These are phyloP conservation scores for Brienomyrus longianalis DNA, from an alignment of 2,113 vertebrate genomes.

Conservation along the genomic window DNA sequence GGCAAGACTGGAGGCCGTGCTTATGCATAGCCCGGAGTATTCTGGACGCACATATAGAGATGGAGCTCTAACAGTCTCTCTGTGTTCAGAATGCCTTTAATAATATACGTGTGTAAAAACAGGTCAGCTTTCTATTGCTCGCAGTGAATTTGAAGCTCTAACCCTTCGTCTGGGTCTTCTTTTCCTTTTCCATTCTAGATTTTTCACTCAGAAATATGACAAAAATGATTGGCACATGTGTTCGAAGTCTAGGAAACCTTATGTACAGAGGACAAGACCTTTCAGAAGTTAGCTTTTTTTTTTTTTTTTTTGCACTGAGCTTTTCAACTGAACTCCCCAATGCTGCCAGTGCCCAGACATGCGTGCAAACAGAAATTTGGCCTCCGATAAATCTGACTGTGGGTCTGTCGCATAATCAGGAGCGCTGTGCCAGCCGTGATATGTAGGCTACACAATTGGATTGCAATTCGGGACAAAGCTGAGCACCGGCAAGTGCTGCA, in stretches of 20 bases:
- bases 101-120: not conserved
- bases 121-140: not conserved
- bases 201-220: not conserved
- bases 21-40: constrained; percentile 36
- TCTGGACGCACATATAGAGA: not conserved
- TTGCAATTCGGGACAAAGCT: not conserved
- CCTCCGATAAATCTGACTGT: not conserved
- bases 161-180: not conserved
- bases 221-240: not conserved
- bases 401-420: not conserved
- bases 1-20: constrained; percentile 41
- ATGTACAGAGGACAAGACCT: not conserved
- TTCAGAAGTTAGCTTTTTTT: not conserved
- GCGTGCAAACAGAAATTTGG: not conserved
- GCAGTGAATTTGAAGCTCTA: not conserved
- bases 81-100: not conserved
- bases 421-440: not conserved
- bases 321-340: not conserved
- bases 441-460: not conserved
- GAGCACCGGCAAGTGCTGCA: not conserved
- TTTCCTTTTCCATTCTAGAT: not conserved
- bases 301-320: not conserved
- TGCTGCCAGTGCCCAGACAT: not conserved
- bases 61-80: not conserved
- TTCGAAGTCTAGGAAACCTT: not conserved